Conservation (phyloP, 1,140 invertebrate genomes). For the Anastrepha ludens region DNA sequence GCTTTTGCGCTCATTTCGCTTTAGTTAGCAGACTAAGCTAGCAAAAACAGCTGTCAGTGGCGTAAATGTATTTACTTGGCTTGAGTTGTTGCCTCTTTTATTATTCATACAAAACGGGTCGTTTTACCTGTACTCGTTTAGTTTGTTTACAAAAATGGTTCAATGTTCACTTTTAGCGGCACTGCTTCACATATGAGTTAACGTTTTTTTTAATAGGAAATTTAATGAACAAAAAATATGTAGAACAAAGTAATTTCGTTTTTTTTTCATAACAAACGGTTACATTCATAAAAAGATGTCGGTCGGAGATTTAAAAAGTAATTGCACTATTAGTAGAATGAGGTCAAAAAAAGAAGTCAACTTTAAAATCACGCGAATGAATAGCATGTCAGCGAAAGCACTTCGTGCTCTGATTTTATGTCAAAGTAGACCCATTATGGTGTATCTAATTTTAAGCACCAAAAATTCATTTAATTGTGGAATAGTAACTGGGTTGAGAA, state of each 20-base stretch:
- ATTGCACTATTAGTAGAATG: not conserved
- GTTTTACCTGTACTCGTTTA: constrained; percentile 7
- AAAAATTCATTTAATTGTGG: not conserved
- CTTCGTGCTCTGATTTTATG: not conserved
- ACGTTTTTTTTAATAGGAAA: not conserved
- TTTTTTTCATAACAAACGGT: too few relatives aligned
- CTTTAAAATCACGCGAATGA: not conserved
- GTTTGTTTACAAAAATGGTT: constrained; percentile 22
- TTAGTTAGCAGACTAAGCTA: not conserved
- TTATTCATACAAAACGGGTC: not conserved
- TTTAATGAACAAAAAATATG: too few relatives aligned
- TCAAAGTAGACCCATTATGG: not conserved
- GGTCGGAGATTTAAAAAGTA: not conserved
- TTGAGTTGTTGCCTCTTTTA: not conserved
- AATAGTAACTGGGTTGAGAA: not conserved
- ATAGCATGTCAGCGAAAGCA: not conserved
- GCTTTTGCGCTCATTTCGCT: not conserved
- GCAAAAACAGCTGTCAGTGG: not conserved
- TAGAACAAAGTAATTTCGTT: too few relatives aligned
- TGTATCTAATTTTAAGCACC: not conserved
- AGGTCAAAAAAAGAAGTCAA: not conserved
- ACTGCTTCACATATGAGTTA: not conserved
- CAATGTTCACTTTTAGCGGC: not conserved
- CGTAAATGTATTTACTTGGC: not conserved
- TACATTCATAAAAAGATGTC: not conserved